Evolutionary conservation across 2,113 vertebrate species (phyloP), one percentile per base, ranked within the genome.

Genomic region (Capreolus pygargus): DNA sequence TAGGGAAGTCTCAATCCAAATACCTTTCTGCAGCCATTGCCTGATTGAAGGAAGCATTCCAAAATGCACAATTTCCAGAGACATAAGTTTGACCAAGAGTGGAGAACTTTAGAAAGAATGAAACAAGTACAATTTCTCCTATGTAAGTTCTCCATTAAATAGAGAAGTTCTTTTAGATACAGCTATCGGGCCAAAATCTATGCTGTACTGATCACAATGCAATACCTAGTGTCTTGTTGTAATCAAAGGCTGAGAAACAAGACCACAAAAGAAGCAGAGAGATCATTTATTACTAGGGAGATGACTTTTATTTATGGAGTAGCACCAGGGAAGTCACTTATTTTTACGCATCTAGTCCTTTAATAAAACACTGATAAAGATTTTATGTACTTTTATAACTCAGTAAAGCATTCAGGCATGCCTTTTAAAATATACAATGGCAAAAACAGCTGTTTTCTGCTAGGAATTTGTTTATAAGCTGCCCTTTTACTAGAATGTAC

Each of bases 331-430:
- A 97, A 97, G 88, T 95, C 86, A 97, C 94, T 96, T 96, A 78
- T 36, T 93, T 97, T 98, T 96, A 95, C 95, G 57, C 21, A 96
- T 67, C 15, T 57, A 92, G 39, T 93, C 55, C 87, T 81, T 96
- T 98, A 98, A 96, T 95, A 97, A 97, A 98, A 97, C 52, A 96
- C 92, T 92, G 97, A 97, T 97, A 97, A 98, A 98, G 85, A 9
- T 95, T 98, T 98, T 97, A 97, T 95, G 92, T 91, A 95, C 90
- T 96, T 96, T 97, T 92, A 86, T 96, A 93, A 86, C 60, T 97
- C 85, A 86, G 90, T 91, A 94, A 98, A 95, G 95, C 55, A 89
- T 81, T 95, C 76, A 95, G 60, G 60, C 82, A 94, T 97, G 86
- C 52, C 36, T 95, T 97, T 96, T 95, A 92, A 97, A 97, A 96